These are phyloP conservation scores for Enteromius paludinosus DNA, from an alignment of 2,797 vertebrate genomes.

Conservation along the genomic window DNA sequence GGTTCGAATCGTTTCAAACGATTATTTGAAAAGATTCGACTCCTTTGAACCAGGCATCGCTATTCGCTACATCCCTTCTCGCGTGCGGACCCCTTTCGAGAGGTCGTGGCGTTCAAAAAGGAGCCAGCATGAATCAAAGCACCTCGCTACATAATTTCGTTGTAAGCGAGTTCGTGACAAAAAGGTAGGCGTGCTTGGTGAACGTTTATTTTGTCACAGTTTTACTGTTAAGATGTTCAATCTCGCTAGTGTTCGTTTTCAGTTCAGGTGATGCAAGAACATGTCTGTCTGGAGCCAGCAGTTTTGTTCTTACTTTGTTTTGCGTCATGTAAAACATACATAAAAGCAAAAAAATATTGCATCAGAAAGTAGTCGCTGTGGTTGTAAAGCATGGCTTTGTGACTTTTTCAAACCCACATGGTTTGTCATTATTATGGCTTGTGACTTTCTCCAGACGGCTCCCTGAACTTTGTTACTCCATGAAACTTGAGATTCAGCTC, in stretches of 20 bases:
- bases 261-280: not conserved
- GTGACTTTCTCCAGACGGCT: not conserved
- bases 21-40: not conserved
- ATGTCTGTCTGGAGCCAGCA: not conserved
- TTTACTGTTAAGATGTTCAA: not conserved
- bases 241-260: too few species aligned
- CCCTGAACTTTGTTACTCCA: not conserved
- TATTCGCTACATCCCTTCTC: constrained; percentile 2
- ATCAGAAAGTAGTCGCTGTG: not conserved
- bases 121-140: not conserved
- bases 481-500: constrained; percentile 1
- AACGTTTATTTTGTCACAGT: not conserved
- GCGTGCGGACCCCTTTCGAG: not conserved
- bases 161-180: not conserved
- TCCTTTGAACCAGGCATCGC: not conserved
- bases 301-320: not conserved
- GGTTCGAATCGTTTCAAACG: not conserved
- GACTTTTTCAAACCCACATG: not conserved
- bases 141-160: not conserved
- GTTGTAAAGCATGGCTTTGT: not conserved
- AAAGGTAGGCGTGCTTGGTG: not conserved
- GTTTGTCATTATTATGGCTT: not conserved
- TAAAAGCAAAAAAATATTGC: not conserved
- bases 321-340: not conserved
- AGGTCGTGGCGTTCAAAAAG: not conserved